Percentiles rank a stretch among this genome's conserved stretches.
These are phyloP conservation scores for Alfaro cultratus DNA, from an alignment of 2,797 vertebrate genomes.

Conservation along the genomic window DNA sequence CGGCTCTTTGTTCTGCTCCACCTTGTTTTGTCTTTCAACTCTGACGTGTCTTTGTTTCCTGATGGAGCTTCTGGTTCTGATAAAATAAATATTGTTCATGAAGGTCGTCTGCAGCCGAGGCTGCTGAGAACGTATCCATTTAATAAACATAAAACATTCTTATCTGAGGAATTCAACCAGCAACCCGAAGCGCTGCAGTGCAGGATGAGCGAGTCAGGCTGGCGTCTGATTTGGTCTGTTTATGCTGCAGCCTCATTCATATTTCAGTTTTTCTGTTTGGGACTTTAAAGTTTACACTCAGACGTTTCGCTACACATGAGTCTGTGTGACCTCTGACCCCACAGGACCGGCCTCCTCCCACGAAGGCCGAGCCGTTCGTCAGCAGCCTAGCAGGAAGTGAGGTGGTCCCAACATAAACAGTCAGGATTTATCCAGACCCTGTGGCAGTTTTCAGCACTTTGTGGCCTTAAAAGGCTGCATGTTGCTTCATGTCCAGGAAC, in stretches of 20 bases:
- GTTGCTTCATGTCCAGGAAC: conserved; percentile 21
- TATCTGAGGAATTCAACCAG: neutral
- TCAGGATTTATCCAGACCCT: neutral
- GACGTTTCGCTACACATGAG: neutral
- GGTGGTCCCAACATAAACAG: conserved; percentile 24
- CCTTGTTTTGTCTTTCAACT: too few relatives aligned
- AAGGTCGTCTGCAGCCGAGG: neutral
- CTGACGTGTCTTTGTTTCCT: neutral
- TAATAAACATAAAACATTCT: neutral
- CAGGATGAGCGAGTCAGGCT: conserved; percentile 3
- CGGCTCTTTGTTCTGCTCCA: too few relatives aligned
- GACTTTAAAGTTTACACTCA: conserved; percentile 4
- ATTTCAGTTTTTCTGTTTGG: conserved; percentile 9
- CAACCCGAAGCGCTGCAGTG: neutral
- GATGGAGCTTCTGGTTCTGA: neutral
- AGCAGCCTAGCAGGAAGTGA: neutral
- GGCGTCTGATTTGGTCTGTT: too few relatives aligned
- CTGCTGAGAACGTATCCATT: neutral
- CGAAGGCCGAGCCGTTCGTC: conserved; percentile 4
- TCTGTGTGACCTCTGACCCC: neutral
- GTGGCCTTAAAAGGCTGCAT: conserved; percentile 46
- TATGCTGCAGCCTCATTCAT: too few relatives aligned
- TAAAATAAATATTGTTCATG: neutral
- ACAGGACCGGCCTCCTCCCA: neutral
- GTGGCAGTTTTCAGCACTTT: conserved; percentile 1